phyloP scores from a whole-genome alignment of 2,113 vertebrate species.

The Phrynocephalus versicolor region DNA sequence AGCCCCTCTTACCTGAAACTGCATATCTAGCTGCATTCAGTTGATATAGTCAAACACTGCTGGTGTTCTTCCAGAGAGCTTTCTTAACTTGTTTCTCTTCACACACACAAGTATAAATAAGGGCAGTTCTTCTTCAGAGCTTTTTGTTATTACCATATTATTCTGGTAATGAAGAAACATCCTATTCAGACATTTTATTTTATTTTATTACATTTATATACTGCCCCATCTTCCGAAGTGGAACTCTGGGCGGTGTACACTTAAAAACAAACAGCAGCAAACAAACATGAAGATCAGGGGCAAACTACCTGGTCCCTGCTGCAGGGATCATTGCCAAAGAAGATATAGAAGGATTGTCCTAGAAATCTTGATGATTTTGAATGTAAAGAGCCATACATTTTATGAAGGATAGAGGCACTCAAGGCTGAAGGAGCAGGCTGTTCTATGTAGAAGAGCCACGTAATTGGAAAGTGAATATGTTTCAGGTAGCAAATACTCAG shows the following conservation, averaged over 20 bases:
- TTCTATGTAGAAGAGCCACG: not conserved
- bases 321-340: not conserved
- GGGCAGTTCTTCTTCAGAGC: not conserved
- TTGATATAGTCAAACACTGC: conserved; percentile 65
- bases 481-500: not conserved
- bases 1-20: conserved; percentile 58
- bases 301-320: too few species aligned
- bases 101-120: not conserved
- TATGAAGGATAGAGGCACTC: not conserved
- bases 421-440: not conserved
- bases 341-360: not conserved
- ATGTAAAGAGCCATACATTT: not conserved
- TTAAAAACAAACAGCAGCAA: too few species aligned
- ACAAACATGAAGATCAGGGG: too few species aligned
- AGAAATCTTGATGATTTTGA: not conserved
- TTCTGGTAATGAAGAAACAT: too few species aligned
- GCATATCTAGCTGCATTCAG: conserved; percentile 58
- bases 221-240: too few species aligned
- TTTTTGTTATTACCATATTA: too few species aligned
- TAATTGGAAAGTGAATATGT: not conserved
- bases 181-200: too few species aligned
- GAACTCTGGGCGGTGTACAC: too few species aligned
- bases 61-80: conserved; percentile 32
- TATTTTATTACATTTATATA: too few species aligned
- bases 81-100: not conserved